These are phyloP conservation scores for Callionymus lyra DNA, from an alignment of 2,113 vertebrate species.

Conservation along the genomic window DNA sequence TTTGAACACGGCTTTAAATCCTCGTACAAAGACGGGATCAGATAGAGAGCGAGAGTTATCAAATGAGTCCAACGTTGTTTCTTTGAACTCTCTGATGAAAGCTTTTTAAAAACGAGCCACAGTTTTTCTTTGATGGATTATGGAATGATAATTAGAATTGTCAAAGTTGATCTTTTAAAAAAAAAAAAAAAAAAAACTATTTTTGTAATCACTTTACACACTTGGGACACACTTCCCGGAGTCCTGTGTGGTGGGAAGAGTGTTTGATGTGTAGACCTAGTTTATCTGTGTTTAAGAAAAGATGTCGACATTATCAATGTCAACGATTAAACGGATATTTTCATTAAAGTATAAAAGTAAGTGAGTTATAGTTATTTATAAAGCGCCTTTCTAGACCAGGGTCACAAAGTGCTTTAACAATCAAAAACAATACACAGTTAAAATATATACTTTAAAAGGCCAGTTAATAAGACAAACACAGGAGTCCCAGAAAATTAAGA, in stretches of 20 bases:
- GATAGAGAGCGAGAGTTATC: constrained; percentile 39
- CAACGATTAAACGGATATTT: too few species aligned
- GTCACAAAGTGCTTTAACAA: too few species aligned
- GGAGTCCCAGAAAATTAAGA: too few species aligned
- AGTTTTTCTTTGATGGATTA: constrained; percentile 56
- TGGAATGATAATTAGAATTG: constrained; percentile 46
- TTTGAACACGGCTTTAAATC: constrained; percentile 40
- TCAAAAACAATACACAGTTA: too few species aligned
- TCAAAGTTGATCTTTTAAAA: constrained; percentile 33
- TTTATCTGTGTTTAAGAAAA: too few species aligned
- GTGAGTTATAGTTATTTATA: too few species aligned
- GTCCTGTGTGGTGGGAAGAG: constrained; percentile 4
- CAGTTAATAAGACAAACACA: too few species aligned
- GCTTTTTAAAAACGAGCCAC: constrained; percentile 34
- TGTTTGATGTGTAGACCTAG: constrained; percentile 24
- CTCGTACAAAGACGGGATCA: constrained; percentile 40
- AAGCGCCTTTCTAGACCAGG: too few species aligned
- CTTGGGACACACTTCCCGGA: constrained; percentile 5
- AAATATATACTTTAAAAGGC: too few species aligned
- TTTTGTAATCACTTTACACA: constrained; percentile 31
- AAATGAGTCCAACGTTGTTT: constrained; percentile 22
- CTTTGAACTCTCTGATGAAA: constrained; percentile 57
- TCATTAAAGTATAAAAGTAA: too few species aligned
- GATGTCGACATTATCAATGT: too few species aligned
- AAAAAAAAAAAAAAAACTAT: too few species aligned